These are phyloP conservation scores for Sander vitreus DNA, from an alignment of 2,113 vertebrate species.

Conservation along the genomic window DNA sequence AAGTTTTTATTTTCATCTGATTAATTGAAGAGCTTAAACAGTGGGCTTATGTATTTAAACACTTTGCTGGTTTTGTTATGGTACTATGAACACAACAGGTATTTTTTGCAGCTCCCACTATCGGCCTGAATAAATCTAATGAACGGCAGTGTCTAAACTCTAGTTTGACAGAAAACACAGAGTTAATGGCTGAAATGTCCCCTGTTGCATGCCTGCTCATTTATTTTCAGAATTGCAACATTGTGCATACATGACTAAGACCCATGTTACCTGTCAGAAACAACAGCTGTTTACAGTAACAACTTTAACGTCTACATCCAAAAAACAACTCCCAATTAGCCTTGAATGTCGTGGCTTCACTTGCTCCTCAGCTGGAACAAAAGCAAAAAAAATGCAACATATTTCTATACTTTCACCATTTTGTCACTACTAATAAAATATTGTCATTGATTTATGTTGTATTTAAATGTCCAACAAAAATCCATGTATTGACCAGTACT, in stretches of 20 bases:
- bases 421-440: background rate
- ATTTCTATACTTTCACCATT: background rate
- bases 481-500: background rate
- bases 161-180: conserved; percentile 36
- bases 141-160: conserved; percentile 26
- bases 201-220: conserved; percentile 18
- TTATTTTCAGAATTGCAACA: conserved; percentile 15
- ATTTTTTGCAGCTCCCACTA: background rate
- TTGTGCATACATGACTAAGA: background rate
- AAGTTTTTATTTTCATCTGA: background rate
- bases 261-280: conserved; percentile 22
- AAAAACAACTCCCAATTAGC: background rate
- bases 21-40: background rate
- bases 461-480: background rate
- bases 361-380: background rate
- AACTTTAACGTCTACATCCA: background rate
- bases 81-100: background rate
- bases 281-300: background rate
- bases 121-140: conserved; percentile 24
- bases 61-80: background rate
- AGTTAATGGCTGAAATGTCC: conserved; percentile 12
- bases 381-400: background rate
- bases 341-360: background rate
- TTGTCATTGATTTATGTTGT: background rate
- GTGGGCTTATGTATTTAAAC: background rate